Conservation (phyloP, 2,888 invertebrate genomes). For the Candidula unifasciata region DNA sequence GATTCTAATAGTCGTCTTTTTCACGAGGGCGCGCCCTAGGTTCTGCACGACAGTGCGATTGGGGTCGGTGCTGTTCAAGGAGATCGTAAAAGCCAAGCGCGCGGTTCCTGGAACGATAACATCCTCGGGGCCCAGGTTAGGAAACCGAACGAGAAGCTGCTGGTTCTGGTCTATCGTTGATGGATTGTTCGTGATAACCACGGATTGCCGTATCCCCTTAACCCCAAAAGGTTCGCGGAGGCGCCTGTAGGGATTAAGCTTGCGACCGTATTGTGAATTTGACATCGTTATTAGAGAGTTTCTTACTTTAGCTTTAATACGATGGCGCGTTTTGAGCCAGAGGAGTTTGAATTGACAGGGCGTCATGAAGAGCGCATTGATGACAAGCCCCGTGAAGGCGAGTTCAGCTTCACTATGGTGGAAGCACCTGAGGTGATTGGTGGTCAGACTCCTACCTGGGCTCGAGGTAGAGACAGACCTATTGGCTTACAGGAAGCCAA, state of each 20-base stretch:
- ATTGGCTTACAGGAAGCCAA: background rate
- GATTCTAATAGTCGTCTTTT: constrained; percentile 2
- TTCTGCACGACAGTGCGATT: constrained; percentile 5
- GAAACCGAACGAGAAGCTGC: constrained; percentile 1
- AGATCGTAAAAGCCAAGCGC: background rate
- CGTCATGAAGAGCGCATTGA: no score
- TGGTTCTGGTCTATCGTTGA: background rate
- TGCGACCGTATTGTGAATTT: background rate
- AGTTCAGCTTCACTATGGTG: no score
- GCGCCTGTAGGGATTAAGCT: background rate
- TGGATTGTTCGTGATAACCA: constrained; percentile 5
- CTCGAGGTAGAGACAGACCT: background rate
- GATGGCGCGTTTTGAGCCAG: constrained; percentile 8
- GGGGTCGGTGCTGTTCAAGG: constrained; percentile 20
- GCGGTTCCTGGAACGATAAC: constrained; percentile 1
- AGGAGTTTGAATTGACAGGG: background rate
- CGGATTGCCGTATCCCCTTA: background rate
- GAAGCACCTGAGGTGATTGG: background rate
- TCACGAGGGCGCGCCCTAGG: constrained; percentile 15
- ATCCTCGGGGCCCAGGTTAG: constrained; percentile 12
- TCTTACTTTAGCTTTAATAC: background rate
- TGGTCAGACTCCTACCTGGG: background rate
- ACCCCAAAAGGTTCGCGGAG: background rate
- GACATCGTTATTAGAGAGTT: background rate
- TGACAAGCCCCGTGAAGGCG: background rate